Evolutionary conservation across 2,113 vertebrate genomes (phyloP), one percentile per base, ranked within the genome.

Genomic region (Phalacrocorax carbo): DNA sequence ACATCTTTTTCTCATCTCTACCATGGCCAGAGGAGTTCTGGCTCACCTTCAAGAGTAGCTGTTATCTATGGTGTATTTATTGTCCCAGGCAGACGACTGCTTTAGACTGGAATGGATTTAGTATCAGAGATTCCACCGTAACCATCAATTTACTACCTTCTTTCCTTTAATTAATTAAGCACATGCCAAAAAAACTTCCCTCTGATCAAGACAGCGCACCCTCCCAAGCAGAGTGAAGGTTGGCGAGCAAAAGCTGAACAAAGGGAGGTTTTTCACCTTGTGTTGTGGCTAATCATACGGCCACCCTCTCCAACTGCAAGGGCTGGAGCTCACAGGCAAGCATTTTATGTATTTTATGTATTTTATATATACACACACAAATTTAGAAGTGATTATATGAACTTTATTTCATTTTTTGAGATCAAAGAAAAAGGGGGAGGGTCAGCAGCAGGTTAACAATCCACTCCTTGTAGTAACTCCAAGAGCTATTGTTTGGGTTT

Each of bases 361-460:
- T 38, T 38, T 38, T 38, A 27, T 0, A 49, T 5, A 10, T 18
- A 40, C 20, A 44, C 23, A 40, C 19, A n/a, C 5, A 22, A 5
- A 30, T 49, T 70, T 3, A 76, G 55, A 76, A 77, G 46, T 13
- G 76, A 70, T 52, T 54, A 23, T 10, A 55, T 1, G n/a, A 46
- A 23, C 36, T 86, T 62, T 3, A 15, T 61, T 66, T 69, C 51
- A 25, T 30, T 90, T 82, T 27, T 0, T 23, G 48, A 60, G n/a
- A 83, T 38, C 57, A 73, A 92, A 91, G 71, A 19, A 3, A 1
- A 82, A 86, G 30, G 68, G 40, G 27, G 9, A 44, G 52, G 90
- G 85, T 68, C 79, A 95, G 79, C 30, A 60, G 80, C 82, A 92
- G 87, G 81, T 91, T 85, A 94, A 93, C 79, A 95, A 70, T 46